A percentile compares a stretch with the other conserved stretches of the same genome.
Conservation (phyloP, 2,113 vertebrate genomes). For the Kobus ellipsiprymnus region DNA sequence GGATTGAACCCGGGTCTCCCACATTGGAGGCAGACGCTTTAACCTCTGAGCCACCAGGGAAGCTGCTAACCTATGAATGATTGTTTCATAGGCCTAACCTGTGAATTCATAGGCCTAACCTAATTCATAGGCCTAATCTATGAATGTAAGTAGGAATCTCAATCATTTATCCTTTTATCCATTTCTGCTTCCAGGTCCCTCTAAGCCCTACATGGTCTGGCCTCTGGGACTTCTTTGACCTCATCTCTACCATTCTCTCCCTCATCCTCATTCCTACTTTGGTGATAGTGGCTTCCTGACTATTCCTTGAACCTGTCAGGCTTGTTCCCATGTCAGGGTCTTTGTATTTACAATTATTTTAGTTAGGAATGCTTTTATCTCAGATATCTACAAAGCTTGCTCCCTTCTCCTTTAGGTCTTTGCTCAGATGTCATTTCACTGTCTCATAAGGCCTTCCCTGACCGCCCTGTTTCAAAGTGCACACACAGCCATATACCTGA, state of each 20-base stretch:
- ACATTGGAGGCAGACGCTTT: too few species aligned
- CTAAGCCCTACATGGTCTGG: not conserved
- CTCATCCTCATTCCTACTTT: too few species aligned
- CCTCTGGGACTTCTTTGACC: not conserved
- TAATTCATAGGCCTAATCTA: not conserved
- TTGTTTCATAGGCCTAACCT: not conserved
- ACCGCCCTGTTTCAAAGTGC: not conserved
- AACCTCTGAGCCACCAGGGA: too few species aligned
- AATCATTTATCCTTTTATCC: not conserved
- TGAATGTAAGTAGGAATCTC: not conserved
- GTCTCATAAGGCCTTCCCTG: not conserved
- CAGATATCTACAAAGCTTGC: not conserved
- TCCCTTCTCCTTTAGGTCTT: not conserved
- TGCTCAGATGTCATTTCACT: not conserved
- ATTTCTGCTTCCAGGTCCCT: not conserved
- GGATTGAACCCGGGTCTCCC: too few species aligned
- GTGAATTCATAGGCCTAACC: not conserved
- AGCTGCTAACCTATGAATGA: not conserved
- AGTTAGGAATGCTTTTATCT: not conserved
- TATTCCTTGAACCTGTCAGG: not conserved
- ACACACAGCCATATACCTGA: not conserved
- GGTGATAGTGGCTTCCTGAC: not conserved
- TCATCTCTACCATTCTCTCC: not conserved
- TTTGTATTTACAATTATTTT: not conserved
- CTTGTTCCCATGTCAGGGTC: not conserved